Conservation (phyloP, 2,888 invertebrate genomes). For the Aphelenchoides bicaudatus region DNA sequence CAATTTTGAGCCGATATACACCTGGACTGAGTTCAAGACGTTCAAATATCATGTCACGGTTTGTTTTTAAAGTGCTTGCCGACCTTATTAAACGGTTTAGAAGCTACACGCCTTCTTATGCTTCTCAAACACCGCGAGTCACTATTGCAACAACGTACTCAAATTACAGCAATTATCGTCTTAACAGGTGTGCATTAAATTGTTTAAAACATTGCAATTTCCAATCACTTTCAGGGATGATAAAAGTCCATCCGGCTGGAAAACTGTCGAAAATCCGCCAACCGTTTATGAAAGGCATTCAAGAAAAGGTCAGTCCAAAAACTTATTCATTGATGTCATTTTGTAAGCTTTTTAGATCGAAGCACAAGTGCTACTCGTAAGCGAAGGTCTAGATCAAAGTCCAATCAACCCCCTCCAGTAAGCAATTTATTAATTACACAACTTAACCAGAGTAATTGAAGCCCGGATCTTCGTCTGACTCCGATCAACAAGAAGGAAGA, state of each 20-base stretch:
- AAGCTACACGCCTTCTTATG: not conserved
- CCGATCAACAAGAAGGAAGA: not conserved
- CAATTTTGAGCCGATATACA: too few relatives aligned
- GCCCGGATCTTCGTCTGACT: slow-evolving; percentile 4
- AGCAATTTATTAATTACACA: too few relatives aligned
- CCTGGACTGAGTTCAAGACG: not conserved
- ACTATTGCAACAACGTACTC: too few relatives aligned
- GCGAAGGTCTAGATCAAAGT: not conserved
- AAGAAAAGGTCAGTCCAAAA: not conserved
- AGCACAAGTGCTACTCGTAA: slow-evolving; percentile 11
- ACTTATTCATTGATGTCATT: too few relatives aligned
- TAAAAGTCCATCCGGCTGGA: slow-evolving; percentile 15
- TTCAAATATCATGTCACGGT: not conserved
- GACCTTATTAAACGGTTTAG: not conserved
- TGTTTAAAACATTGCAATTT: too few relatives aligned
- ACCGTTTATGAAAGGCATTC: slow-evolving; percentile 6
- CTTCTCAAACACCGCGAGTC: not conserved
- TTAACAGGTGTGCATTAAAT: too few relatives aligned
- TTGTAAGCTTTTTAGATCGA: slow-evolving; percentile 13
- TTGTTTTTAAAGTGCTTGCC: slow-evolving; percentile 4
- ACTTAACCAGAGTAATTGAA: too few relatives aligned
- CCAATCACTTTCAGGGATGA: slow-evolving; percentile 18
- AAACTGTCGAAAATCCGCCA: slow-evolving; percentile 4
- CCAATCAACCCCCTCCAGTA: slow-evolving; percentile 19
- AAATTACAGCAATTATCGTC: too few relatives aligned